phyloP scores from a whole-genome alignment of 2,113 vertebrate species.

The Cyanistes caeruleus region DNA sequence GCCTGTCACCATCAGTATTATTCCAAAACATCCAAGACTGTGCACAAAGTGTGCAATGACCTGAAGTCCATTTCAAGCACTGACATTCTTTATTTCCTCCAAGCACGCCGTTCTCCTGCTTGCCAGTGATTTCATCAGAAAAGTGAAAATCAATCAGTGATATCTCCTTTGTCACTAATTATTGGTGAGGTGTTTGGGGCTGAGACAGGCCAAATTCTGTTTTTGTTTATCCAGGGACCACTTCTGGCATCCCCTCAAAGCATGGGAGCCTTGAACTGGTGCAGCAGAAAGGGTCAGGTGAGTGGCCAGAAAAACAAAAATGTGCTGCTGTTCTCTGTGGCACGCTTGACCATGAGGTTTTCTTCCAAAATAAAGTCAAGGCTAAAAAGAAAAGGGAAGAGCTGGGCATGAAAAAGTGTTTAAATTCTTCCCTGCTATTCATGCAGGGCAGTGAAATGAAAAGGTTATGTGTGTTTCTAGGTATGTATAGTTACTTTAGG shows the following conservation, averaged over 20 bases:
- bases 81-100: not conserved
- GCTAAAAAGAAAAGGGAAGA: not conserved
- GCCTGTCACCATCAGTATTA: not conserved
- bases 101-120: too few relatives aligned
- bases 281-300: not conserved
- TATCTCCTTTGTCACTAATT: not conserved
- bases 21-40: not conserved
- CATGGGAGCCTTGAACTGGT: not conserved
- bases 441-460: not conserved
- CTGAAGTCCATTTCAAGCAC: not conserved
- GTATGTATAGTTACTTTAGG: not conserved
- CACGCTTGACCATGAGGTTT: not conserved
- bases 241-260: not conserved
- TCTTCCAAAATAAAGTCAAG: not conserved
- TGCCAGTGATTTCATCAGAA: not conserved
- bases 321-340: not conserved
- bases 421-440: not conserved
- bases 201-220: not conserved
- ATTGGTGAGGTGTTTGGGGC: not conserved
- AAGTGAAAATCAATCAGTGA: not conserved
- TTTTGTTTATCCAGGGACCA: not conserved
- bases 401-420: not conserved
- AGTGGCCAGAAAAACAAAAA: not conserved
- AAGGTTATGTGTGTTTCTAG: accelerated
- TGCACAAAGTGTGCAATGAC: not conserved